Evolutionary conservation across 2,113 vertebrate genomes (phyloP).

Genomic region (Turnix velox): DNA sequence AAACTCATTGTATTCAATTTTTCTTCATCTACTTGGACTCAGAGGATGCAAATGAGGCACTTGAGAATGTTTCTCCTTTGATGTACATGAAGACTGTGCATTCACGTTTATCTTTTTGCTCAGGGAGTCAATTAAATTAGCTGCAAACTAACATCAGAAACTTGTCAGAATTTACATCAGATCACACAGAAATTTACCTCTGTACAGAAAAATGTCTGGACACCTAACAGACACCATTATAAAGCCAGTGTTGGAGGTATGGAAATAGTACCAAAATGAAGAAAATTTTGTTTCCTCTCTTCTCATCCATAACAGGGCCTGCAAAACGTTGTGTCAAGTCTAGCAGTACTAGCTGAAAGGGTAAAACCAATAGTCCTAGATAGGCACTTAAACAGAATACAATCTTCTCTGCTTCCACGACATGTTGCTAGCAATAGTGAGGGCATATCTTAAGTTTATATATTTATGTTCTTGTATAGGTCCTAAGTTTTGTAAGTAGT

Average conservation of each 20-base stretch:
- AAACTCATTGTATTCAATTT: neutral
- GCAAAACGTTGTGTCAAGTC: neutral
- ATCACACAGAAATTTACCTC: neutral
- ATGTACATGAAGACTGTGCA: neutral
- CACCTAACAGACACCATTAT: neutral
- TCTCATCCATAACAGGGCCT: neutral
- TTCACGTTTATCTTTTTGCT: neutral
- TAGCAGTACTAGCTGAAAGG: neutral
- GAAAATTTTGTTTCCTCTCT: neutral
- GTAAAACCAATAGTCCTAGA: neutral
- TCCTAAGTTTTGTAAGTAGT: neutral
- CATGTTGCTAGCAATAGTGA: neutral
- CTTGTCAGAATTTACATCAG: neutral
- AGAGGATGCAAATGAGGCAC: neutral
- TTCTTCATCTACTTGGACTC: neutral
- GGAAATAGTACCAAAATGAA: neutral
- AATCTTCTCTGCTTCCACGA: neutral
- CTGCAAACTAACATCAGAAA: neutral
- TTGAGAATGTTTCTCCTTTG: neutral
- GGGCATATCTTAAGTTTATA: rapidly evolving
- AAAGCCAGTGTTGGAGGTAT: neutral
- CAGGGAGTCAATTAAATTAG: neutral
- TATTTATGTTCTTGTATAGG: neutral
- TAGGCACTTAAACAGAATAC: neutral
- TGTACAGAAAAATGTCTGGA: neutral